phyloP scores from a whole-genome alignment of 2,888 invertebrate genomes.

The Ichneumoninae sp. region DNA sequence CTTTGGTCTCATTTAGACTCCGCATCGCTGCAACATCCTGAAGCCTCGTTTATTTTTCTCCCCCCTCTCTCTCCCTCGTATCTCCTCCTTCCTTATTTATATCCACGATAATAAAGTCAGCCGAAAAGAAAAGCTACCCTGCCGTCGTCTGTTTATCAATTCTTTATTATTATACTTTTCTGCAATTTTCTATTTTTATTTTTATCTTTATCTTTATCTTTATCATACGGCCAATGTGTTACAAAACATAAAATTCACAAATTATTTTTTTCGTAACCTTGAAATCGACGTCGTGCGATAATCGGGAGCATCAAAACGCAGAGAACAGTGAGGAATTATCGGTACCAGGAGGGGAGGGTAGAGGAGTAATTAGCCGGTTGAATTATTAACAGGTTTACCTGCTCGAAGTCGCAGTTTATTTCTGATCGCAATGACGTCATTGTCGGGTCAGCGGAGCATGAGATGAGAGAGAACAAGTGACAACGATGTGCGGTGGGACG shows the following conservation, averaged over 20 bases:
- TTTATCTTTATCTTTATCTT: not conserved
- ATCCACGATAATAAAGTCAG: not conserved
- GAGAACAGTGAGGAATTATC: constrained; percentile 58
- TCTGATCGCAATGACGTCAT: constrained; percentile 64
- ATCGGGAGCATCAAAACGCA: constrained; percentile 43
- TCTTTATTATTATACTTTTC: constrained; percentile 2
- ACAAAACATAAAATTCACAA: constrained; percentile 9
- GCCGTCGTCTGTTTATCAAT: constrained; percentile 9
- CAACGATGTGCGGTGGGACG: not conserved
- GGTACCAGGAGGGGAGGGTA: not conserved
- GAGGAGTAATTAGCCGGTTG: constrained; percentile 35
- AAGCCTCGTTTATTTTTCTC: constrained; percentile 30
- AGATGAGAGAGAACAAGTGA: constrained; percentile 9
- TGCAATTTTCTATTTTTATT: constrained; percentile 10
- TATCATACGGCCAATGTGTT: not conserved
- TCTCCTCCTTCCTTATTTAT: constrained; percentile 29
- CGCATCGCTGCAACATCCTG: constrained; percentile 29
- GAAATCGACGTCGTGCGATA: constrained; percentile 57
- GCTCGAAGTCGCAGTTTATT: constrained; percentile 51
- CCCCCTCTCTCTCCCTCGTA: not conserved
- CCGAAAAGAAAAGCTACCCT: constrained; percentile 11
- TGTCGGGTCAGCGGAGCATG: constrained; percentile 32
- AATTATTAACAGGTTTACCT: constrained; percentile 25
- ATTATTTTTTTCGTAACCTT: constrained; percentile 6
- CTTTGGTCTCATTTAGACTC: constrained; percentile 45